Evolutionary conservation across 2,113 vertebrate genomes (phyloP).

Genomic region (Trachemys scripta): DNA sequence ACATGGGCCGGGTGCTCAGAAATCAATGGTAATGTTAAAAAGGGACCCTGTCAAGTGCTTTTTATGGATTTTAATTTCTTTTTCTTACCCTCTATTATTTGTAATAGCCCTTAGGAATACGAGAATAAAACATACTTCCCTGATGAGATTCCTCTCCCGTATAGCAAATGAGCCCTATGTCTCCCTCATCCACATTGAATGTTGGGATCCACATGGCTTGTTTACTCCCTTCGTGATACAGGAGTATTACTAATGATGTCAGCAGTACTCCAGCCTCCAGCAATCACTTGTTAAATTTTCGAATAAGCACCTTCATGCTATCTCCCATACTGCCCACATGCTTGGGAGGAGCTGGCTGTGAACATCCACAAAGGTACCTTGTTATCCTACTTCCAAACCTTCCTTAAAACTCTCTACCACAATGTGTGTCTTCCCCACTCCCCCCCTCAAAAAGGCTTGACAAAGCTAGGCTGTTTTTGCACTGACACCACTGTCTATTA

Average conservation of each 20-base stretch:
- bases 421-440: no score
- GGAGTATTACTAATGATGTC: not conserved
- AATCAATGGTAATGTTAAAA: not conserved
- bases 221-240: slow-evolving; percentile 1
- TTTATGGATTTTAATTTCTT: slow-evolving; percentile 47
- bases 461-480: no score
- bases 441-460: no score
- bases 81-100: slow-evolving; percentile 21
- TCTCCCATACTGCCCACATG: no score
- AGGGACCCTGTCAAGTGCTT: not conserved
- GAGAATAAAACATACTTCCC: not conserved
- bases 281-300: not conserved
- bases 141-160: slow-evolving; percentile 9
- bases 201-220: not conserved
- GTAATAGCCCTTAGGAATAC: slow-evolving; percentile 8
- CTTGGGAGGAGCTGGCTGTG: no score
- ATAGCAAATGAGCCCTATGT: not conserved
- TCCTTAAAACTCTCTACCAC: no score
- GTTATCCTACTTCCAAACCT: no score
- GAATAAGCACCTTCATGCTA: not conserved
- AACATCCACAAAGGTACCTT: no score
- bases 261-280: not conserved
- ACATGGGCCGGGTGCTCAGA: not conserved
- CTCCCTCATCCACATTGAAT: not conserved
- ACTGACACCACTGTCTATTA: no score